Evolutionary conservation across 2,113 vertebrate species (phyloP), one percentile per base, ranked within the genome.

Genomic region (Eonycteris spelaea): DNA sequence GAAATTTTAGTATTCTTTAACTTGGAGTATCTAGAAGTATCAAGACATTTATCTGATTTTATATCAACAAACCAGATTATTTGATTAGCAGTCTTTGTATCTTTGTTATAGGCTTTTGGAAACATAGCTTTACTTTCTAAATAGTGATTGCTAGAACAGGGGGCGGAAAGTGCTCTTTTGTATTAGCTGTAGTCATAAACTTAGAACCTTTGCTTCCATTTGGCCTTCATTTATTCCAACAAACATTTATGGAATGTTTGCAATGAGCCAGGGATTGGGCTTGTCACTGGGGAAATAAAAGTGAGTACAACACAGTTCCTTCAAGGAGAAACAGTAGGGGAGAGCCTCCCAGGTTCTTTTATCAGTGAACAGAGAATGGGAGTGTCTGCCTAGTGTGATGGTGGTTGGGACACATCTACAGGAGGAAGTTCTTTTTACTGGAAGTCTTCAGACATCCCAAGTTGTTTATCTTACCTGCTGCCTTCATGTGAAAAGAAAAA

Each of bases 1-100:
- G 55, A 91, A 95, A 68, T 80, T 84, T 82, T 30, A 77, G 5
- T 71, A 19, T 89, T 95, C 93, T 88, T 48, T 12, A 91, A 91
- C 4, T 79, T 96, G 43, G 21, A 90, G 2, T 92, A 85, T 77
- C 53, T 91, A 22, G 22, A 88, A 94, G 28, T 77, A 7, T 79
- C 14, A 91, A 24, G n/a, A 21, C 71, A 9, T 85, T 92, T 85
- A 84, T 91, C 86, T 85, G 71, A 53, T 78, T 83, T 82, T 79
- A 22, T 82, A 73, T 90, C 38, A 87, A 70, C 33, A 95, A 77
- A n/a, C 67, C 67, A 68, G 12, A 95, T 89, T 43, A 30, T 82
- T 93, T 70, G n/a, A 35, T 38, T 30, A 77, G 35, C 7, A 1
- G 2, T 77, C 5, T 65, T 0, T 93, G 1, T 70, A 43, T 63